Evolutionary conservation across 2,888 invertebrate species (phyloP), one percentile per base, ranked within the genome.

Genomic region (Acrobeloides nanus): DNA sequence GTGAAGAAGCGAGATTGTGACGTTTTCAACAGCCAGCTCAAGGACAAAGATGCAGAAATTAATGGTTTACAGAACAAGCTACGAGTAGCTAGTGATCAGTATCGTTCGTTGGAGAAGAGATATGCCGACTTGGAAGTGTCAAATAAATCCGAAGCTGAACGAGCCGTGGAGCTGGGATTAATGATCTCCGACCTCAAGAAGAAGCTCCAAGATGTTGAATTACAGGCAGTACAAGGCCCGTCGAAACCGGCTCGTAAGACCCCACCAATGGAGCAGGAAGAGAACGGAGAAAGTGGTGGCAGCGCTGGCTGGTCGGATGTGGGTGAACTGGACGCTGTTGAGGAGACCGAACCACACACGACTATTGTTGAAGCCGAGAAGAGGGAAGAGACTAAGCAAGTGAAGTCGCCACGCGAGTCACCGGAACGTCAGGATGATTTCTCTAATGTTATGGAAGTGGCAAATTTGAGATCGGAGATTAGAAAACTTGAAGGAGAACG

Each of bases 221-320:
- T 29, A 12, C n/a, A n/a, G n/a, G n/a, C n/a, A n/a, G n/a, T n/a
- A n/a, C n/a, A n/a, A n/a, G n/a, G n/a, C n/a, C n/a, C n/a, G n/a
- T n/a, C n/a, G n/a, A n/a, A n/a, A n/a, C n/a, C n/a, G n/a, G n/a
- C n/a, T n/a, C n/a, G n/a, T n/a, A n/a, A n/a, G n/a, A n/a, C n/a
- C n/a, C n/a, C n/a, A n/a, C n/a, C n/a, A n/a, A 46, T 47, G 48
- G 48, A 7, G 35, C 46, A 4, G 26, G 48, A 10, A 26, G 29
- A 29, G 29, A 29, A 29, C 29, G 29, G 10, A 10, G 45, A 45
- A 32, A 40, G 33, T n/a, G 39, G 46, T 26, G 55, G 48, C 18
- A 48, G 48, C 18, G 55, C 34, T 15, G 54, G 57, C 18, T 54
- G 54, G 54, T 54, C 54, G 6, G 54, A 54, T 20, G 18, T 54